Evolutionary conservation across 2,797 vertebrate genomes (phyloP), one percentile per base, ranked within the genome.

Genomic region (Girardinus metallicus): DNA sequence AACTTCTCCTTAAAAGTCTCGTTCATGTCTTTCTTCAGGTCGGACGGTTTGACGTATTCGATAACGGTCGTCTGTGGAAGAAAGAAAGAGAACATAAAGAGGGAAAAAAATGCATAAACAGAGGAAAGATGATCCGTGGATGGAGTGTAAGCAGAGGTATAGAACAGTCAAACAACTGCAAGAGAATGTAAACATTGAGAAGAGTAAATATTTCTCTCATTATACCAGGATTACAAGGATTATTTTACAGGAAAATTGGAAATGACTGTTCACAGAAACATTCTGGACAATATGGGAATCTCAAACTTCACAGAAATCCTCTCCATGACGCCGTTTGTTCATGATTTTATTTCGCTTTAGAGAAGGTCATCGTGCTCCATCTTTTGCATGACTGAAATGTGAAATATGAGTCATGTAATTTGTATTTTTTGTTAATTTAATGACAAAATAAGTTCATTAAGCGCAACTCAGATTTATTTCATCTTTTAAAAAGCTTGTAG

Each of bases 11-110:
- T 97, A 75, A 99, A 99, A 0, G 97, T 98, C 95, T 99, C 98
- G 4, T 99, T 99, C 98, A 99, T 99, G 94, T 98, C 98, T 88
- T 99, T 99, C 94, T 99, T 99, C 95, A 99, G 95, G 89, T 99
- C 98, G 0, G 98, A 97, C 0, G 98, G 98, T 87, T 99, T 99
- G 87, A 99, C 98, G 0, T 99, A 99, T 84, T 99, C 98, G 34
- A 99, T 99, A 16, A 99, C 97, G 0, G 98, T 99, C 43, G 98
- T 99, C 98, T 99, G 94, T 53, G 87, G 93, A 64, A 73, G 2
- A 41, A 36, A 79, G 60, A 49, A 64, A 29, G 1, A 49, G 0
- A 0, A 44, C 10, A 12, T 68, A 51, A 68, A 8, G 7, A n/a
- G 57, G n/a, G 46, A 23, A 74, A 68, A 68, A 26, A 75, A 57